Conservation (phyloP, 2,113 vertebrate genomes). For the Oryctolagus cuniculus region DNA sequence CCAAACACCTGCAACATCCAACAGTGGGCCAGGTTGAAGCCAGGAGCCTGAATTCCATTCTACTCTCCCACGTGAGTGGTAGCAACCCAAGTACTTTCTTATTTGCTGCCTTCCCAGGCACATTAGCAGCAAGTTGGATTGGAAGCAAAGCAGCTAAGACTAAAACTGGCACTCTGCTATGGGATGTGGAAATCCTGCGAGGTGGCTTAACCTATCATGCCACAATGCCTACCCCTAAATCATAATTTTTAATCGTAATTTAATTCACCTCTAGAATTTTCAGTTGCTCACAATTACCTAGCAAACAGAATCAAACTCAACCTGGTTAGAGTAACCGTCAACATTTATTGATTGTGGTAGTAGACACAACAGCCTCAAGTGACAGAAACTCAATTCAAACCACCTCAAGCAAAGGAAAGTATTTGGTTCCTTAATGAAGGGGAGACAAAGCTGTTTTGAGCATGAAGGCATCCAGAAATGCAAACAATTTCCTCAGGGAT, state of each 20-base stretch:
- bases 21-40: too few relatives aligned
- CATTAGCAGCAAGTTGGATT: too few relatives aligned
- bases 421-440: background rate
- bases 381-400: background rate
- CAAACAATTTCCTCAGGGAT: background rate
- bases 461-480: background rate
- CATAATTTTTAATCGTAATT: background rate
- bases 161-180: too few relatives aligned
- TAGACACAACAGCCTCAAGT: background rate
- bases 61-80: too few relatives aligned
- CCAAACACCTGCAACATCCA: too few relatives aligned
- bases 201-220: too few relatives aligned
- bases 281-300: background rate
- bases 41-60: too few relatives aligned
- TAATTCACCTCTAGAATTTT: background rate
- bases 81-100: too few relatives aligned
- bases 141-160: too few relatives aligned
- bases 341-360: background rate
- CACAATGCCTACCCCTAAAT: too few relatives aligned
- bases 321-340: background rate
- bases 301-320: background rate
- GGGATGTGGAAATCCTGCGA: too few relatives aligned
- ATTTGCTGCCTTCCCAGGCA: too few relatives aligned
- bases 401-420: background rate
- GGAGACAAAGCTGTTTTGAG: background rate